These are phyloP conservation scores for Drosophila trapezifrons DNA, from an alignment of 1,140 invertebrate genomes.

Conservation along the genomic window DNA sequence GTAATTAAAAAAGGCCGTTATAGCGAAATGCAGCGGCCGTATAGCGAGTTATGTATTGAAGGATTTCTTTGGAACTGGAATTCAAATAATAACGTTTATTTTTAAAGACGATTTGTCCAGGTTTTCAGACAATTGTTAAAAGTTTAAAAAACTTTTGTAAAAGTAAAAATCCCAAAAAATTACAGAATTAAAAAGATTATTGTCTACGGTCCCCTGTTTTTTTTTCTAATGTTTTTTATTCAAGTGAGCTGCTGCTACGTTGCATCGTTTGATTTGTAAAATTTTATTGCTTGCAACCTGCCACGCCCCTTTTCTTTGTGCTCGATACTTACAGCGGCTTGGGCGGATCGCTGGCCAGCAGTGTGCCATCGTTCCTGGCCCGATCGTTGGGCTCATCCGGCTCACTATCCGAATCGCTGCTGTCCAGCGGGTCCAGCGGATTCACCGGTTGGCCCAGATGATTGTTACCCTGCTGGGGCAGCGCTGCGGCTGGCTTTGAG, in stretches of 20 bases:
- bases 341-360: conserved; percentile 97
- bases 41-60: too few species aligned
- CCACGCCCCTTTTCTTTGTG: conserved; percentile 67
- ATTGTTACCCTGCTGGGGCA: conserved; percentile 77
- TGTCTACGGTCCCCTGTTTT: conserved; percentile 9
- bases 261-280: conserved; percentile 30
- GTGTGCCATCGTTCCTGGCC: conserved; percentile 94
- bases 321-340: conserved; percentile 95
- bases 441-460: conserved; percentile 79
- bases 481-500: conserved; percentile 74
- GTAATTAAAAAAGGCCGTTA: too few species aligned
- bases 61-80: not conserved
- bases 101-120: not conserved
- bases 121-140: not conserved
- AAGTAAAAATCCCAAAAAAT: not conserved
- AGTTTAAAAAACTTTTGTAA: not conserved
- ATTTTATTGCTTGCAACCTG: conserved; percentile 38
- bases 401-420: conserved; percentile 88
- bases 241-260: conserved; percentile 21
- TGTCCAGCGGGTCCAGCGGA: conserved; percentile 86
- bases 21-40: too few species aligned
- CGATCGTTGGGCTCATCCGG: conserved; percentile 88
- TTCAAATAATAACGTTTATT: not conserved
- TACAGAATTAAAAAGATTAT: not conserved
- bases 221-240: too few species aligned